Conservation (phyloP, 2,113 vertebrate species). For the Astatotilapia flaviijosephi region DNA sequence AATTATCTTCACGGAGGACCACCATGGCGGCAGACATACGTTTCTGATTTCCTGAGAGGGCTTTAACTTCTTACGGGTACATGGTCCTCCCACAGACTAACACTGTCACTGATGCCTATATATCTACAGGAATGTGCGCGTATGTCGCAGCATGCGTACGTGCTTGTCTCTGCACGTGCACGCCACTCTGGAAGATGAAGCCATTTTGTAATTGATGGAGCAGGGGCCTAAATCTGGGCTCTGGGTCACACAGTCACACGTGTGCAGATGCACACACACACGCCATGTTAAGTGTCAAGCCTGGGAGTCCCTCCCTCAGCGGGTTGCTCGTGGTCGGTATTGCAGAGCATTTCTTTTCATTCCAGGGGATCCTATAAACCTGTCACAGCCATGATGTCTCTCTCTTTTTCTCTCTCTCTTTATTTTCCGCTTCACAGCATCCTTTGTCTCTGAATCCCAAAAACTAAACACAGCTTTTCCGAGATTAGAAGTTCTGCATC, state of each 20-base stretch:
- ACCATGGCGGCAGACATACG: conserved; percentile 81
- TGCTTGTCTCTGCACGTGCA: not conserved
- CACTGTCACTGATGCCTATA: conserved; percentile 74
- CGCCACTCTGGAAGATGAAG: conserved; percentile 43
- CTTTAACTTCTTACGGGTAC: conserved; percentile 82
- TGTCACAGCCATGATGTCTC: conserved; percentile 40
- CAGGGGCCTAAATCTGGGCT: conserved; percentile 25
- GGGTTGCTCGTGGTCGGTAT: conserved; percentile 11
- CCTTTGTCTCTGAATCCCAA: not conserved
- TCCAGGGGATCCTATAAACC: conserved; percentile 69
- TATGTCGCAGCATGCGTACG: not conserved
- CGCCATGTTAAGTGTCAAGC: conserved; percentile 42
- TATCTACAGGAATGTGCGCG: conserved; percentile 54
- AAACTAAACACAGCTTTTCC: not conserved
- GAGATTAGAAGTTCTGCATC: not conserved
- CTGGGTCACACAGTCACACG: conserved; percentile 19
- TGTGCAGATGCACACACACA: not conserved
- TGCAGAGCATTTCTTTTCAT: conserved; percentile 50
- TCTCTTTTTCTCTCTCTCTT: not conserved
- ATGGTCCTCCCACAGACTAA: conserved; percentile 78
- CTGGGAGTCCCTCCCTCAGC: conserved; percentile 45
- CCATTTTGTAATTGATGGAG: conserved; percentile 59
- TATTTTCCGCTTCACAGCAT: not conserved
- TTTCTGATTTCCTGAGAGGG: conserved; percentile 85
- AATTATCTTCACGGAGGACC: conserved; percentile 79